phyloP scores from a whole-genome alignment of 1,140 invertebrate genomes.

The Chrysomallon squamiferum region DNA sequence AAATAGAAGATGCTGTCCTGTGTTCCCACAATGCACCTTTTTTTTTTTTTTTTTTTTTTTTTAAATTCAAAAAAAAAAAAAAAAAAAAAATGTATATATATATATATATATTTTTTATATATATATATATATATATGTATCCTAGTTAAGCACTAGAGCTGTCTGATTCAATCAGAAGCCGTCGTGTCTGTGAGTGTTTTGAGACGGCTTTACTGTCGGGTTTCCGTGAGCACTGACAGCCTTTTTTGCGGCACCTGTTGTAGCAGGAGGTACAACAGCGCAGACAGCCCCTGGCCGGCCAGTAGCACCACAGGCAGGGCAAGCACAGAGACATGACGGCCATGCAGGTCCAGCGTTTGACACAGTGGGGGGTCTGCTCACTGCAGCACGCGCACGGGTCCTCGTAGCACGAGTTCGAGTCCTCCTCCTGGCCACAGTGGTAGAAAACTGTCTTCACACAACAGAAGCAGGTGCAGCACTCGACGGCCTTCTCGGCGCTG shows the following conservation, averaged over 20 bases:
- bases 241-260: conserved; percentile 76
- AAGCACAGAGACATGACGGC: conserved; percentile 77
- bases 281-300: conserved; percentile 84
- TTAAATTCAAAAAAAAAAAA: too few relatives aligned
- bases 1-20: too few relatives aligned
- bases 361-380: conserved; percentile 67
- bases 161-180: conserved; percentile 34
- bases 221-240: conserved; percentile 64
- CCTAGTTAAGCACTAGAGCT: conserved; percentile 13
- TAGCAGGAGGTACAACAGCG: conserved; percentile 81
- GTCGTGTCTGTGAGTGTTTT: conserved; percentile 27
- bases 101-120: too few relatives aligned
- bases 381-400: conserved; percentile 82
- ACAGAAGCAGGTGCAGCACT: conserved; percentile 90
- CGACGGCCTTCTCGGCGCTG: conserved; percentile 83
- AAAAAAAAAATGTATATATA: too few relatives aligned
- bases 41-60: too few relatives aligned
- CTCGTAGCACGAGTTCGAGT: conserved; percentile 74
- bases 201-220: conserved; percentile 2
- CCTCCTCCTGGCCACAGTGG: conserved; percentile 79
- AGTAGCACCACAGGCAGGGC: conserved; percentile 90
- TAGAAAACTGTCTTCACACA: conserved; percentile 92
- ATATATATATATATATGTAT: too few relatives aligned
- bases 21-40: too few relatives aligned
- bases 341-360: conserved; percentile 84